These are phyloP conservation scores for Neosilurus hyrtlii DNA, from an alignment of 2,797 vertebrate species.

Conservation along the genomic window DNA sequence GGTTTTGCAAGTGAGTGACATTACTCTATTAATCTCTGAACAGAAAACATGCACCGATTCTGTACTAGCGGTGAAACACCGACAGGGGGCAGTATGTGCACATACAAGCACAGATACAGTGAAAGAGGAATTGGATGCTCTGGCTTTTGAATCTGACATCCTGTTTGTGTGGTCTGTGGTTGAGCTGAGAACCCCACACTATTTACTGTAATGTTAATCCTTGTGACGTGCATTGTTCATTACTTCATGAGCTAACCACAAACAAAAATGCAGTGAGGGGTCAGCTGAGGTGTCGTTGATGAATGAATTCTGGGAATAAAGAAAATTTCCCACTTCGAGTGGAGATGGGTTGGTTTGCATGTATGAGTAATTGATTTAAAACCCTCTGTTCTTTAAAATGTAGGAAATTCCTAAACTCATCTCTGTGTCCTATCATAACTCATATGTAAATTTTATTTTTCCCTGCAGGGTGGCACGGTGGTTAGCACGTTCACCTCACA, in stretches of 20 bases:
- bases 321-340: not conserved
- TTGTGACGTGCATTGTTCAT: not conserved
- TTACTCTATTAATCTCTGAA: not conserved
- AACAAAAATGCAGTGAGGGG: not conserved
- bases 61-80: not conserved
- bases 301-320: not conserved
- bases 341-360: not conserved
- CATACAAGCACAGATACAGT: not conserved
- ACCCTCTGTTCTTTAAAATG: not conserved
- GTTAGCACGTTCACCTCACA: no score
- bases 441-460: no score
- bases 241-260: not conserved
- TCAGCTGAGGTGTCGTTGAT: not conserved
- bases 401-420: not conserved
- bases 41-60: not conserved
- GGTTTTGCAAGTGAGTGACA: not conserved
- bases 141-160: not conserved
- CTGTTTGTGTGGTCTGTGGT: conserved; percentile 9
- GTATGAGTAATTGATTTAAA: not conserved
- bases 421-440: no score
- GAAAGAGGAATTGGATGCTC: not conserved
- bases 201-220: not conserved
- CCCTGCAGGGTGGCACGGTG: no score
- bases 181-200: not conserved
- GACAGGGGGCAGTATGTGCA: conserved; percentile 6